These are phyloP conservation scores for Panulirus ornatus DNA, from an alignment of 1,140 invertebrate genomes.

Conservation along the genomic window DNA sequence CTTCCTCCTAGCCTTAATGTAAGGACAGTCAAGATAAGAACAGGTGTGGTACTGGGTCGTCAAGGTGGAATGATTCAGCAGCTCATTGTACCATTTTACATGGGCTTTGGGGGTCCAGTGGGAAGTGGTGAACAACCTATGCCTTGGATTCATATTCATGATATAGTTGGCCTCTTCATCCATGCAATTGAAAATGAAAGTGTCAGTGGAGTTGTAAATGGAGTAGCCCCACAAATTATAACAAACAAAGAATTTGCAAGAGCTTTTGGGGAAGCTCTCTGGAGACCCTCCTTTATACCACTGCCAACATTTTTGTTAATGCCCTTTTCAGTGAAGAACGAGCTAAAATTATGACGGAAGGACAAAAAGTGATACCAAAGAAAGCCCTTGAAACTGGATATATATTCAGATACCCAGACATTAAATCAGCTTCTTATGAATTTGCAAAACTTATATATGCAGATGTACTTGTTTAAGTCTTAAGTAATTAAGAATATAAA, in stretches of 20 bases:
- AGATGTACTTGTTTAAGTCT: too few relatives aligned
- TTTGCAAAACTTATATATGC: constrained; percentile 65
- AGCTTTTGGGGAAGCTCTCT: constrained; percentile 88
- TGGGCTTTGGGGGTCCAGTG: constrained; percentile 91
- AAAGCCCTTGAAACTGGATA: constrained; percentile 88
- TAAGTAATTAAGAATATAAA: too few relatives aligned
- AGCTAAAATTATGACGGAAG: constrained; percentile 91
- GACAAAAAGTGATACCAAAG: constrained; percentile 92
- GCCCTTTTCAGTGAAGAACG: constrained; percentile 87
- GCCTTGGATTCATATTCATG: constrained; percentile 97
- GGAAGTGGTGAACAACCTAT: constrained; percentile 90
- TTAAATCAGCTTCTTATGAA: constrained; percentile 77
- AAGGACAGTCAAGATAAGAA: constrained; percentile 82
- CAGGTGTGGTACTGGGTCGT: constrained; percentile 90
- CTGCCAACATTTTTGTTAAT: constrained; percentile 87
- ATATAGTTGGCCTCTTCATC: constrained; percentile 86
- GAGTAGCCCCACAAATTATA: constrained; percentile 90
- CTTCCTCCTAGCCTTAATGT: constrained; percentile 80
- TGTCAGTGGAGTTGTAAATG: constrained; percentile 86
- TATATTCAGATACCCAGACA: constrained; percentile 85
- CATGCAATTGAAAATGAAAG: constrained; percentile 87
- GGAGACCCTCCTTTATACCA: constrained; percentile 88
- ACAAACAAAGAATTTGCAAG: constrained; percentile 92
- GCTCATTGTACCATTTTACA: constrained; percentile 89
- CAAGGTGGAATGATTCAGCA: constrained; percentile 93